phyloP scores from a whole-genome alignment of 2,113 vertebrate genomes.

The Sceloporus undulatus region DNA sequence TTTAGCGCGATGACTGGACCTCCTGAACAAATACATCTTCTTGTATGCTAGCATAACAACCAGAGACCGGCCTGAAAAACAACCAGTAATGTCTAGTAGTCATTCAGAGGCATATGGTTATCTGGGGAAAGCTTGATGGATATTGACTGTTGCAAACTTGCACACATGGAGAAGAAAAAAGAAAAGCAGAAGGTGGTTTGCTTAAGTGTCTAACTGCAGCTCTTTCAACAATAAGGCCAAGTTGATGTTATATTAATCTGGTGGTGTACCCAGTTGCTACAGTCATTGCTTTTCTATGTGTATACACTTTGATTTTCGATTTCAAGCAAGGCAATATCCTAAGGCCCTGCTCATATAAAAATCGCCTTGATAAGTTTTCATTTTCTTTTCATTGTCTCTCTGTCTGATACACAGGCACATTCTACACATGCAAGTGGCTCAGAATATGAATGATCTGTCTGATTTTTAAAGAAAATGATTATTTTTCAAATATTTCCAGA shows the following conservation, averaged over 20 bases:
- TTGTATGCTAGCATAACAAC: conserved; percentile 65
- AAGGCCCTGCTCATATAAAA: conserved; percentile 22
- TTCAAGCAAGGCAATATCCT: conserved; percentile 21
- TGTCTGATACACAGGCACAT: conserved; percentile 22
- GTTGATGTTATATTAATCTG: conserved; percentile 38
- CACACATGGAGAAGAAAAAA: conserved; percentile 44
- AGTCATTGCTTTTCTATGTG: background rate
- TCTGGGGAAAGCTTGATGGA: conserved; percentile 27
- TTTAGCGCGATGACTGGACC: conserved; percentile 78
- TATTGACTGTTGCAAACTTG: conserved; percentile 36
- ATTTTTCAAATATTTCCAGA: conserved; percentile 57
- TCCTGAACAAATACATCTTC: conserved; percentile 78
- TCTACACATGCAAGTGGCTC: conserved; percentile 8
- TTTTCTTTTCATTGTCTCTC: conserved; percentile 32
- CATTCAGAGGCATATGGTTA: conserved; percentile 19
- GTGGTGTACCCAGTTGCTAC: background rate
- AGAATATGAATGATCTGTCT: conserved; percentile 54
- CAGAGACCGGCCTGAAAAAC: conserved; percentile 43
- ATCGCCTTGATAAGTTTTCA: conserved; percentile 16
- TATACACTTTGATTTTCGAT: conserved; percentile 10
- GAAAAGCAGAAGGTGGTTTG: conserved; percentile 22
- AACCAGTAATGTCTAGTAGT: conserved; percentile 32
- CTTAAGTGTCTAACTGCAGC: conserved; percentile 32
- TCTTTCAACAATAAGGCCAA: conserved; percentile 12
- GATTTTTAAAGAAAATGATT: conserved; percentile 68